Evolutionary conservation across 2,888 invertebrate genomes (phyloP), one percentile per base, ranked within the genome.

Genomic region (Cephus spinipes): DNA sequence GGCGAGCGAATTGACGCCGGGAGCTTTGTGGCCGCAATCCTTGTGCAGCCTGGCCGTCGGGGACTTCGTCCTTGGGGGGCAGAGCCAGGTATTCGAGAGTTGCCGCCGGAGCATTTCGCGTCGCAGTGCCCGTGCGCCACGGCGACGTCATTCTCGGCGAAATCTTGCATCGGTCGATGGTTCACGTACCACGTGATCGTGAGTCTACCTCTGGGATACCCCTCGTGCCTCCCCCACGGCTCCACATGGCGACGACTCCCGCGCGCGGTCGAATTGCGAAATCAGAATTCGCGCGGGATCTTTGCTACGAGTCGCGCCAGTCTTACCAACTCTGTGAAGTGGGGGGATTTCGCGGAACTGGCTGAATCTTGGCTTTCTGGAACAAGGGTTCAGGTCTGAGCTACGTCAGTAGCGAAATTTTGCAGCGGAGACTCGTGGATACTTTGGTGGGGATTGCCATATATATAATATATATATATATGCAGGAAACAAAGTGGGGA

Each of bases 141-240:
- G 80, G 76, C 78, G 75, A 81, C 80, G 80, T 80, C 80, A 80
- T 80, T 40, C 40, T 40, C 74, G 76, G 69, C 78, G 40, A 76
- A 74, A 79, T 77, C 73, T 69, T 77, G 79, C 75, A 79, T 79
- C 69, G 69, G 15, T 40, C 40, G 40, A 40, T 40, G 15, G 40
- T 40, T 40, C 15, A 4, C 15, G 15, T 15, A 40, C 40, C 40
- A 40, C 69, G 69, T 69, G 40, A 69, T 69, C 69, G 69, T 32
- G 69, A 69, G 69, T 69, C 69, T 15, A 31, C 69, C 31, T 32
- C 69, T 69, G 69, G 69, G 31, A 31, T 69, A 12, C 32, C 69
- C 69, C 69, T 32, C 69, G n/a, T 32, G 30, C n/a, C 40, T 12
- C 30, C 69, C 69, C 69, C 77, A 34, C 31, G 9, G 74, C 36